phyloP scores from a whole-genome alignment of 1,140 invertebrate genomes.

The Calliphora vicina region DNA sequence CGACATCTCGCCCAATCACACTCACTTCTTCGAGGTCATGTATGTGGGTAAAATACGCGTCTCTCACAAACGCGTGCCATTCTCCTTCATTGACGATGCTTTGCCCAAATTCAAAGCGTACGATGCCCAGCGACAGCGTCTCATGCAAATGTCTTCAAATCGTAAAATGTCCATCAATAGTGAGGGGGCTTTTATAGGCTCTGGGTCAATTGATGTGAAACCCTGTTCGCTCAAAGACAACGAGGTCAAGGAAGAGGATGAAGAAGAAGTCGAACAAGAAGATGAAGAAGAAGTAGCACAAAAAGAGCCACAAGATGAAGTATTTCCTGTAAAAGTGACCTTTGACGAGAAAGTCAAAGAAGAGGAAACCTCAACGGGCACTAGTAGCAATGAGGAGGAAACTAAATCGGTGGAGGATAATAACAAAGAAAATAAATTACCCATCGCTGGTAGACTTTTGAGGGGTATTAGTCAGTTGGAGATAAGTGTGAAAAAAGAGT shows the following conservation, averaged over 20 bases:
- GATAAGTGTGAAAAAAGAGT: conserved; percentile 54
- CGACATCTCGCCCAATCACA: conserved; percentile 83
- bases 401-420: background rate
- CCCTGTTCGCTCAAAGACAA: conserved; percentile 47
- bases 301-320: background rate
- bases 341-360: background rate
- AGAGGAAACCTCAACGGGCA: background rate
- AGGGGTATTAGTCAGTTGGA: conserved; percentile 58
- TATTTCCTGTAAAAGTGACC: background rate
- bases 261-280: conserved; percentile 42
- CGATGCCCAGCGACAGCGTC: conserved; percentile 75
- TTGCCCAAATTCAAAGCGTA: conserved; percentile 82
- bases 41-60: conserved; percentile 90
- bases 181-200: conserved; percentile 50
- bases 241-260: conserved; percentile 56
- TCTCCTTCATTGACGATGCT: conserved; percentile 89
- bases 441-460: conserved; percentile 42
- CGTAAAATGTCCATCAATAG: conserved; percentile 60
- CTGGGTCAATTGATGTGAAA: conserved; percentile 39
- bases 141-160: conserved; percentile 61
- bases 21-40: conserved; percentile 86
- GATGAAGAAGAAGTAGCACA: background rate
- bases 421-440: conserved; percentile 59
- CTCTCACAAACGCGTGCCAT: conserved; percentile 83
- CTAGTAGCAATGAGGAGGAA: conserved; percentile 8